A percentile compares a stretch with the other conserved stretches of the same genome.
Conservation (phyloP, 64 coral and sea anemone genomes). For the Astreopora myriophthalma region DNA sequence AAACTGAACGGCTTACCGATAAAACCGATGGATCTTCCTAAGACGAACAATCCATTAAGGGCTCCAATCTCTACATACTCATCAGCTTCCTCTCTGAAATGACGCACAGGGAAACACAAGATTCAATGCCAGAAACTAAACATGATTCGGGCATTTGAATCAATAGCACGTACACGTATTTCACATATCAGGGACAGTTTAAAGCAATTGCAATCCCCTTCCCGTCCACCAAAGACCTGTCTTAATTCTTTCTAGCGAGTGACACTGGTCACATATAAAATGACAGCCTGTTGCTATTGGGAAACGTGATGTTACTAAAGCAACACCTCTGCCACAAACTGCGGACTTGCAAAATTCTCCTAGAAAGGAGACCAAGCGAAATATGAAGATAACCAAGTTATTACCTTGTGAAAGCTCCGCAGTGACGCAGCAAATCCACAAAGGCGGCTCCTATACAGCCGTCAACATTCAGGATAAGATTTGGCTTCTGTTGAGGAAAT, state of each 20-base stretch:
- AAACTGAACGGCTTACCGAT: conserved; percentile 84
- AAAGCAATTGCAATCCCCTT: too few relatives aligned
- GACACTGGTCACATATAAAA: too few relatives aligned
- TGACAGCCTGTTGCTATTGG: too few relatives aligned
- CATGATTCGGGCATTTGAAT: not conserved
- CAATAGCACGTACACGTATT: not conserved
- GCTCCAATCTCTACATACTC: conserved; percentile 92
- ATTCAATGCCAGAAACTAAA: not conserved
- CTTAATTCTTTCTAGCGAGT: too few relatives aligned
- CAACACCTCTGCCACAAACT: not conserved
- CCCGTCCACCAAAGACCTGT: too few relatives aligned
- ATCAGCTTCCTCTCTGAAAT: conserved; percentile 90
- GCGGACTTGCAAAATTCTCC: not conserved
- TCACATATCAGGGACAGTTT: too few relatives aligned
- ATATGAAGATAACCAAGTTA: not conserved
- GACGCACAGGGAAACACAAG: not conserved
- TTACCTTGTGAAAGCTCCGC: conserved; percentile 92
- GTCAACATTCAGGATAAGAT: conserved; percentile 98
- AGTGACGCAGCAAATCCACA: conserved; percentile 92
- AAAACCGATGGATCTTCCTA: conserved; percentile 96
- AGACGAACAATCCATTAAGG: conserved; percentile 94
- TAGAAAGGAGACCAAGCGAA: not conserved
- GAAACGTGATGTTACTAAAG: not conserved
- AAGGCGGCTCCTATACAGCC: conserved; percentile 95
- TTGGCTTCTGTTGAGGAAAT: conserved; percentile 81